Base-by-base conservation (phyloP, 2,888 invertebrate genomes). In the Saturnia japonica region DNA sequence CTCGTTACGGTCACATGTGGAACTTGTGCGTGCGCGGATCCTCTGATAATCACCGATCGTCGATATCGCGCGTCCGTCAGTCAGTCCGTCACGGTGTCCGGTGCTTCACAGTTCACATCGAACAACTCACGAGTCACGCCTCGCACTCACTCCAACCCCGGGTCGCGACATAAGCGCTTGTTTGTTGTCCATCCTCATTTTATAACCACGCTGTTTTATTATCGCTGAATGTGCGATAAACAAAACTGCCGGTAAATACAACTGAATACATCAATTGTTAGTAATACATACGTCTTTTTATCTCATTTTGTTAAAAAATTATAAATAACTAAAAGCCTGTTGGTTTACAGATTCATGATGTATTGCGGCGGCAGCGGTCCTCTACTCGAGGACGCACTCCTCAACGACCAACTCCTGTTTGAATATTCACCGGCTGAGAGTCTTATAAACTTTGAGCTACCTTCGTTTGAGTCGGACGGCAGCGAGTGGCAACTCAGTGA, bases 391-490 rank as follows among this genome's bases (percentile, higher is more conserved):
- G 92, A 92, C 70, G 88, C 85, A 43, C 85, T 92, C 34, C 83
- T 91, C 68, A 88, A 84, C 73, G 93, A 93, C 73, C 88, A 91
- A 74, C 88, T 88, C 2, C 84, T 91, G 40, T 93, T 91, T 77
- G 91, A 93, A 76, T 89, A 88, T 76, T 93, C 93, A 8, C 93
- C 93, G 72, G 90, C 88, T 12, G 94, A 93, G 75, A 93, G 91
- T 71, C 90, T 94, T 75, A 89, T 92, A 75, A 93, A 93, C 83
- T 93, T 93, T 77, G 91, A 93, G 76, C 80, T 93, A 60, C 93
- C 93, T 28, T 80, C 85, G 68, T 74, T 89, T 73, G 85, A 81
- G 73, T 76, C 86, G 54, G 91, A 90, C 67, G 74, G 77, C 70
- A 81, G 83, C 72, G 88, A 91, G 74, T 90, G 88, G 89, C 89